Conservation (phyloP, 2,797 vertebrate genomes). For the Hippopotamyrus pictus region DNA sequence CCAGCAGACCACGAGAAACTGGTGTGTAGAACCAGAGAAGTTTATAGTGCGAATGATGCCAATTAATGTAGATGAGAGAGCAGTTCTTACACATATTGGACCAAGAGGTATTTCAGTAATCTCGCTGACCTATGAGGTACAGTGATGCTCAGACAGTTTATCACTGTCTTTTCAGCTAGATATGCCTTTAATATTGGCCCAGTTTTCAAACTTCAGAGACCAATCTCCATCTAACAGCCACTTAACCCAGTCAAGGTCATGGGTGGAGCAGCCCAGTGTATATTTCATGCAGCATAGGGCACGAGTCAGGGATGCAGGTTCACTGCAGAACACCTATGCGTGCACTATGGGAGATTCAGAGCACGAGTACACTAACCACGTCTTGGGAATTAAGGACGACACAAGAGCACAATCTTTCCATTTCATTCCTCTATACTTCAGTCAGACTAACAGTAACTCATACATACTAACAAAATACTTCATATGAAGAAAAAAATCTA, state of each 20-base stretch:
- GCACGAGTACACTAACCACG: neutral
- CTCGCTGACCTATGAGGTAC: neutral
- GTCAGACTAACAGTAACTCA: neutral
- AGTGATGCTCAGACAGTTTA: neutral
- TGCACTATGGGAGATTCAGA: neutral
- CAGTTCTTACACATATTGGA: neutral
- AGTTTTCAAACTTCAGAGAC: neutral
- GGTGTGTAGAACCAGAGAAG: slow-evolving; percentile 54
- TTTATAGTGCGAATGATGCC: neutral
- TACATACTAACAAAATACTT: neutral
- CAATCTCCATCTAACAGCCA: neutral
- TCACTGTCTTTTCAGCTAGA: neutral
- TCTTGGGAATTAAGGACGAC: neutral
- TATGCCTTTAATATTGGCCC: neutral
- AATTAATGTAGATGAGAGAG: neutral
- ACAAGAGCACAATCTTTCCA: neutral
- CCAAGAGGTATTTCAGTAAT: neutral
- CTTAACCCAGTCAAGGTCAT: neutral
- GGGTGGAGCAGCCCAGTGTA: neutral
- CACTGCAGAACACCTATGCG: neutral
- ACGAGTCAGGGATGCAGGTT: neutral
- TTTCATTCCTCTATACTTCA: neutral
- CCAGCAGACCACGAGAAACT: slow-evolving; percentile 77
- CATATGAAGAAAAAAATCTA: neutral
- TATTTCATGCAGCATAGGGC: neutral